Evolutionary conservation across 2,797 vertebrate genomes (phyloP), one percentile per base, ranked within the genome.

Genomic region (Rhinella marina): DNA sequence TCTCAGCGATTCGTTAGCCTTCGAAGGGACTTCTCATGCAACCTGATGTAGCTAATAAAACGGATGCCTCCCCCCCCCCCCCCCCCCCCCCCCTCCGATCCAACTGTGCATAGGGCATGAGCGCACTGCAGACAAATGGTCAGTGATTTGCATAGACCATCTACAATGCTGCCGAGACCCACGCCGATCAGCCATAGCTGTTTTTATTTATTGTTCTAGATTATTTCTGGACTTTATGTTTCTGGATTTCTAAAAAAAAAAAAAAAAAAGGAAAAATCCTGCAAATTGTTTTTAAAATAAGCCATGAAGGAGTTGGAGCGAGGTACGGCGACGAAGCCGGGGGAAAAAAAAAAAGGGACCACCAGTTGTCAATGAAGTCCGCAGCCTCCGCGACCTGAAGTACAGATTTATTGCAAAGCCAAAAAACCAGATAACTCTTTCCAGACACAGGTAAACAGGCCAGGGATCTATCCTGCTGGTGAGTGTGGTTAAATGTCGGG

Each of bases 161-260:
- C 75, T 57, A 23, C 72, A 56, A 56, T 64, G 81, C 70, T 83
- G 86, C 78, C 66, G 80, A 82, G 86, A 56, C 59, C 73, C 68
- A 76, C 54, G 57, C 61, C 25, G 13, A 76, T 87, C 72, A 78
- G 48, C 56, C 86, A 77, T 82, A 83, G 48, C 64, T 52, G 21
- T 82, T 81, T 87, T 73, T 82, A 80, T 75, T 86, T 86, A 82
- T 87, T 87, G 62, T 64, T 85, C 64, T 77, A 64, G 75, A 64
- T 85, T 64, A 84, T 84, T 75, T 32, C 56, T 54, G 62, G 81
- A 64, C 48, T 62, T 62, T 64, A 62, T n/a, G 16, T 78, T 57
- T 56, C 48, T 52, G 52, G 17, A 57, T 84, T 73, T 41, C 41
- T 57, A 73, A 84, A 73, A 57, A 57, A 57, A 57, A 29, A 12